Evolutionary conservation across 2,113 vertebrate genomes (phyloP).

Genomic region (Rhinogobius similis): DNA sequence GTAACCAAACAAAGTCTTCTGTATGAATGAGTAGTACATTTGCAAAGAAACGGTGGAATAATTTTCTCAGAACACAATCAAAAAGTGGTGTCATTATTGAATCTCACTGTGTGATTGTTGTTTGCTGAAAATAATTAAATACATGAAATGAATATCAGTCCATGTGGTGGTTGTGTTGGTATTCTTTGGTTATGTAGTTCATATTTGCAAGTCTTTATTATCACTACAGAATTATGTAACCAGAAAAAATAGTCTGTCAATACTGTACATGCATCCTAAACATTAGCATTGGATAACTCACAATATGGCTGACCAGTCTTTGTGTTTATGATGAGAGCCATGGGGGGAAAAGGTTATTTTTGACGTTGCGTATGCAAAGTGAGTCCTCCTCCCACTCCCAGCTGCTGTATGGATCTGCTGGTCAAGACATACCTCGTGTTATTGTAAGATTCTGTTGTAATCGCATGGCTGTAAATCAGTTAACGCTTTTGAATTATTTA

Average conservation of each 20-base stretch:
- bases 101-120: not conserved
- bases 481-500: not conserved
- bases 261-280: not conserved
- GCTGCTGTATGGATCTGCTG: constrained; percentile 51
- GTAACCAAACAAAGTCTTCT: too few relatives aligned
- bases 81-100: not conserved
- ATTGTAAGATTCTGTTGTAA: constrained; percentile 14
- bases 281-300: not conserved
- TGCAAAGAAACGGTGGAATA: too few relatives aligned
- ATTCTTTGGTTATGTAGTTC: not conserved
- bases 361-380: constrained; percentile 27
- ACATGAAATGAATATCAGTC: not conserved
- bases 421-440: constrained; percentile 13
- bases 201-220: not conserved
- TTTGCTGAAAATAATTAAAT: not conserved
- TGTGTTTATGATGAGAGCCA: not conserved
- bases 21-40: too few relatives aligned
- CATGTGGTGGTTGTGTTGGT: not conserved
- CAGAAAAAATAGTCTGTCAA: not conserved
- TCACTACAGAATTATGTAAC: not conserved
- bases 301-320: constrained; percentile 10
- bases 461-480: not conserved
- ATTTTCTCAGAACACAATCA: too few relatives aligned
- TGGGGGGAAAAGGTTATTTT: constrained; percentile 42
- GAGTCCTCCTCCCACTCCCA: constrained; percentile 61